phyloP scores from a whole-genome alignment of 1,140 invertebrate genomes.

The Polyergus mexicanus region DNA sequence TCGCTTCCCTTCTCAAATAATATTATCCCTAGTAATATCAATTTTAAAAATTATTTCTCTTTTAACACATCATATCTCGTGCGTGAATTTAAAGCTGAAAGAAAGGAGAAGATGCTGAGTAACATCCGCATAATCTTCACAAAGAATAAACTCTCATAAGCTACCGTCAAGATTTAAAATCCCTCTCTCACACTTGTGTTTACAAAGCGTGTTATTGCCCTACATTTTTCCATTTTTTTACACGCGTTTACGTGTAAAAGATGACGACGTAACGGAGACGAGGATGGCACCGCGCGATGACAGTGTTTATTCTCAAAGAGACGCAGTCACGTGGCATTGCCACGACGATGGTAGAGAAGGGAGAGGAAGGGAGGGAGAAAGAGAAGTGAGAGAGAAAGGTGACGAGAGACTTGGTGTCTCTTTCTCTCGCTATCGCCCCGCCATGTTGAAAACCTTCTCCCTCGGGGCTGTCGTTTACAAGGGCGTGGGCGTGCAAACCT shows the following conservation, averaged over 20 bases:
- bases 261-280: constrained; percentile 46
- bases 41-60: background rate
- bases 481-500: constrained; percentile 71
- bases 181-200: background rate
- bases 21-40: no score
- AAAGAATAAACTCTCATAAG: background rate
- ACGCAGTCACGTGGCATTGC: constrained; percentile 60
- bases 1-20: no score
- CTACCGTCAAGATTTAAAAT: constrained; percentile 5
- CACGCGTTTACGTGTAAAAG: constrained; percentile 19
- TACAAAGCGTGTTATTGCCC: constrained; percentile 4
- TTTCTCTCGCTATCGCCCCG: constrained; percentile 66
- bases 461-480: constrained; percentile 61
- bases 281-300: background rate
- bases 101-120: background rate
- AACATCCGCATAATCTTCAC: background rate
- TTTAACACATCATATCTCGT: background rate
- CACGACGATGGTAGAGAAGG: constrained; percentile 56
- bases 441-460: constrained; percentile 70
- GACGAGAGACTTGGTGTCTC: constrained; percentile 22
- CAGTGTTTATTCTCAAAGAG: constrained; percentile 61
- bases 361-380: background rate
- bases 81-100: background rate
- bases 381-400: no score
- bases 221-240: constrained; percentile 27